phyloP scores from a whole-genome alignment of 2,113 vertebrate genomes.

The Maccullochella peelii region DNA sequence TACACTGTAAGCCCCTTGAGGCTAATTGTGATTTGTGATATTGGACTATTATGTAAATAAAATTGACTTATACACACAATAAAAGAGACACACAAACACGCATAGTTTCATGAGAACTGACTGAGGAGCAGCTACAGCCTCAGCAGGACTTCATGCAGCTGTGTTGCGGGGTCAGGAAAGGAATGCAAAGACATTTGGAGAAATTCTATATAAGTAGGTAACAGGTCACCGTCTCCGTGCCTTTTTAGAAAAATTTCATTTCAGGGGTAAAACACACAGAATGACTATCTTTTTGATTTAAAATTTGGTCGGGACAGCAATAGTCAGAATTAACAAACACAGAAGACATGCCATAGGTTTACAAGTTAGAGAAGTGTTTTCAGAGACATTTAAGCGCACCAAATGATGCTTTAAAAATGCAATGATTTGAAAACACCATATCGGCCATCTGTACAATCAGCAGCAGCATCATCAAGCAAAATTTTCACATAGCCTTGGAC shows the following conservation, averaged over 20 bases:
- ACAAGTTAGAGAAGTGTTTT: not conserved
- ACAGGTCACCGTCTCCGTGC: constrained; percentile 46
- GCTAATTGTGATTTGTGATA: no score
- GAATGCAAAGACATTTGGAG: constrained; percentile 56
- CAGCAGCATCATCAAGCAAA: not conserved
- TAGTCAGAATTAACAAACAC: not conserved
- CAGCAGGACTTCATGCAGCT: constrained; percentile 65
- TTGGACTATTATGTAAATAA: no score
- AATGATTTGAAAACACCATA: not conserved
- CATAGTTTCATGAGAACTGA: constrained; percentile 27
- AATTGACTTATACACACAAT: not conserved
- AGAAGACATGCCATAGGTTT: not conserved
- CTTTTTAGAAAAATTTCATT: not conserved
- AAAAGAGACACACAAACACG: constrained; percentile 3
- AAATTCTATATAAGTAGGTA: constrained; percentile 65
- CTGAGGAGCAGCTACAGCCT: constrained; percentile 37
- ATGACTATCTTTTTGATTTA: not conserved
- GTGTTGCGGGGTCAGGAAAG: constrained; percentile 59
- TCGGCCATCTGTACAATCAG: not conserved
- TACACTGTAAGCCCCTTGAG: not conserved
- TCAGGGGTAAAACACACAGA: not conserved
- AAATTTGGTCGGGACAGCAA: not conserved
- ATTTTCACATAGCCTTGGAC: not conserved
- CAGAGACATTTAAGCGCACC: not conserved
- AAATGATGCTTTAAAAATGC: not conserved